These are phyloP conservation scores for Dunckerocampus dactyliophorus DNA, from an alignment of 2,113 vertebrate genomes.

Conservation along the genomic window DNA sequence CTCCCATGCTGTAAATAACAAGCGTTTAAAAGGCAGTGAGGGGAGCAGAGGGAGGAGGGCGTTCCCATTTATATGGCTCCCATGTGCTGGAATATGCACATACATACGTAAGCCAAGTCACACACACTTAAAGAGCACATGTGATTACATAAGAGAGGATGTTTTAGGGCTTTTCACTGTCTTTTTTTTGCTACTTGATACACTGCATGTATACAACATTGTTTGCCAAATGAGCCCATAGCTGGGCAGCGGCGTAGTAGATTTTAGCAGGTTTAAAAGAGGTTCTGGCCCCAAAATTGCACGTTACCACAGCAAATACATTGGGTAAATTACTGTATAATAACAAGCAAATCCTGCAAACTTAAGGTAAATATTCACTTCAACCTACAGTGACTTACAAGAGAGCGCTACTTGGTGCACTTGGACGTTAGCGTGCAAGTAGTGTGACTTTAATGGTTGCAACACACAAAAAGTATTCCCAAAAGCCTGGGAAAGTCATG, in stretches of 20 bases:
- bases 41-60: conserved; percentile 17
- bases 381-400: neutral
- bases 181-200: conserved; percentile 28
- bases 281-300: neutral
- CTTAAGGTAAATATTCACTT: neutral
- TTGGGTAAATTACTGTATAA: neutral
- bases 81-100: conserved; percentile 36
- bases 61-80: conserved; percentile 45
- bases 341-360: neutral
- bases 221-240: neutral
- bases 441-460: neutral
- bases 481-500: neutral
- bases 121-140: conserved; percentile 9
- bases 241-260: neutral
- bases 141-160: conserved; percentile 34
- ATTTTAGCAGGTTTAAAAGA: neutral
- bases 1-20: conserved; percentile 49
- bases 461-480: neutral
- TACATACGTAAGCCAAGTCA: conserved; percentile 22
- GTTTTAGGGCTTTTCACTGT: conserved; percentile 3
- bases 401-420: neutral
- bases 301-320: neutral
- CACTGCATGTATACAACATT: conserved; percentile 21
- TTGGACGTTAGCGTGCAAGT: no score
- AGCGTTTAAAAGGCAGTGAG: conserved; percentile 39